Conservation (phyloP, 1,140 invertebrate species). For the Drosophila tristis region DNA sequence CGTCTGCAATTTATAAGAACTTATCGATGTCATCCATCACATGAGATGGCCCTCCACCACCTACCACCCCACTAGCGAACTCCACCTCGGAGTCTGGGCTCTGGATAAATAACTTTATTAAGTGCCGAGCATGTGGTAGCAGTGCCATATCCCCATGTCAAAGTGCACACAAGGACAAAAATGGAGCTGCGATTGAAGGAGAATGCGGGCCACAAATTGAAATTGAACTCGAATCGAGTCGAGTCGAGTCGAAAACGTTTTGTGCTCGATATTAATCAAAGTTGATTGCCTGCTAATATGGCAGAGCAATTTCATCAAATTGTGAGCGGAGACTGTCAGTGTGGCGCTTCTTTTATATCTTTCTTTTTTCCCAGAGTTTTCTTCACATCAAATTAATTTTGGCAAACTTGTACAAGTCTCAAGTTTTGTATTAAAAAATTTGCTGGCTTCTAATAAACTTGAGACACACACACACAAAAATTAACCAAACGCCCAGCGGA, state of each 20-base stretch:
- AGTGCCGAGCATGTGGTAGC: conserved; percentile 24
- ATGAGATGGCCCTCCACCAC: background rate
- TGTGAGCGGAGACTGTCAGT: background rate
- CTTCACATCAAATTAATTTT: too few species aligned
- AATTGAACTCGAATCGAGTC: conserved; percentile 42
- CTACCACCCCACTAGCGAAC: background rate
- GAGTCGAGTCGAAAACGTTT: conserved; percentile 25
- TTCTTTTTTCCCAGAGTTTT: background rate
- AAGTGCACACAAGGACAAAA: conserved; percentile 13
- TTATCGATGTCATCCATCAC: conserved; percentile 83
- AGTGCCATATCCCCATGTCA: conserved; percentile 19
- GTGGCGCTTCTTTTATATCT: background rate
- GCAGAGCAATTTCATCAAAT: conserved; percentile 25
- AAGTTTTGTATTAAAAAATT: conserved; percentile 16
- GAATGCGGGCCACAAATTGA: conserved; percentile 44
- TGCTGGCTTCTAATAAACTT: conserved; percentile 44
- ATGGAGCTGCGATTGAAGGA: conserved; percentile 14
- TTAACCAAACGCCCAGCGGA: conserved; percentile 51
- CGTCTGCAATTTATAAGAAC: conserved; percentile 73
- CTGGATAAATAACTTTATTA: conserved; percentile 68
- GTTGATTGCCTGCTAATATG: conserved; percentile 49
- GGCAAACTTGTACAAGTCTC: too few species aligned
- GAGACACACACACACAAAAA: conserved; percentile 23
- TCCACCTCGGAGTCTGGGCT: conserved; percentile 27
- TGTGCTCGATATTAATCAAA: conserved; percentile 53